Conservation (phyloP, 2,888 invertebrate genomes). For the Labia minor region DNA sequence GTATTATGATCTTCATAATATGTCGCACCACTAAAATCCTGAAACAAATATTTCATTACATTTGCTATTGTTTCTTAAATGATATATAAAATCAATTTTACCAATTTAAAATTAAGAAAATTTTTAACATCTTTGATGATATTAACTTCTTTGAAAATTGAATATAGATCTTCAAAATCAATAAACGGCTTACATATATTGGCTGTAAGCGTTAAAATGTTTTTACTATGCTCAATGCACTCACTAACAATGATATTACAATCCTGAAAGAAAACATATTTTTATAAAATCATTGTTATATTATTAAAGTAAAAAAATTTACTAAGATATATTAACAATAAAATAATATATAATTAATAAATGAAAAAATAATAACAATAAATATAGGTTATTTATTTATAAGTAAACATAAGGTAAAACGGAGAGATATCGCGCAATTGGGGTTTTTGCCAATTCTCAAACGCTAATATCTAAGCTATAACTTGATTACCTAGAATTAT, state of each 20-base stretch:
- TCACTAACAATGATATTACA: too few relatives aligned
- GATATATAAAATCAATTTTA: too few relatives aligned
- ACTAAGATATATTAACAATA: not conserved
- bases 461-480: too few relatives aligned
- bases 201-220: not conserved
- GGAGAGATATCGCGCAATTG: too few relatives aligned
- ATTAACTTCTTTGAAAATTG: not conserved
- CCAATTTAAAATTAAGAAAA: not conserved
- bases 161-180: not conserved
- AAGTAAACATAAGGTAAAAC: too few relatives aligned
- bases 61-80: too few relatives aligned
- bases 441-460: too few relatives aligned
- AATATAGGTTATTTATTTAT: too few relatives aligned
- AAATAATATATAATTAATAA: not conserved
- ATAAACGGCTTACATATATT: not conserved
- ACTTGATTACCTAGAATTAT: too few relatives aligned
- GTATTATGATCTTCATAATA: conserved; percentile 1
- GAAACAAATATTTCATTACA: not conserved
- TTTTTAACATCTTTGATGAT: not conserved
- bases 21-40: not conserved
- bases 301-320: not conserved
- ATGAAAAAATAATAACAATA: not conserved
- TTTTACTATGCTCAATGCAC: too few relatives aligned
- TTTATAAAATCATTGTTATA: too few relatives aligned
- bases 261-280: too few relatives aligned